Conservation (phyloP, 2,113 vertebrate species). For the Myocastor coypus region DNA sequence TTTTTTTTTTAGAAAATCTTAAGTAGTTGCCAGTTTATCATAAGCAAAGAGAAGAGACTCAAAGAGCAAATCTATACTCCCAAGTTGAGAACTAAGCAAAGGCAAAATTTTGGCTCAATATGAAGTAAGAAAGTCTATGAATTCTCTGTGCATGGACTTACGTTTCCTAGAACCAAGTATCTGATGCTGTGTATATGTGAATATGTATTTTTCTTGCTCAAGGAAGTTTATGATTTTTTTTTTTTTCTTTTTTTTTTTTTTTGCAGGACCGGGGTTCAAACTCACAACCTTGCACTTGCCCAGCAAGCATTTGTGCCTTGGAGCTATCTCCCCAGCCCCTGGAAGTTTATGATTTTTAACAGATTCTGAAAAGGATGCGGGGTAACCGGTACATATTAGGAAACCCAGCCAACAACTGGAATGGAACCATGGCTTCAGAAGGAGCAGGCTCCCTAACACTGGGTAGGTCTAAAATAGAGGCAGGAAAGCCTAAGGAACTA, state of each 20-base stretch:
- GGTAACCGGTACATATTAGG: neutral
- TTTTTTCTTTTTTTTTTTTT: too few relatives aligned
- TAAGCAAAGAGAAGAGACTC: slow-evolving; percentile 16
- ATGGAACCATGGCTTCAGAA: slow-evolving; percentile 51
- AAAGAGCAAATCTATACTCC: slow-evolving; percentile 45
- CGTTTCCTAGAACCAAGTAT: slow-evolving; percentile 43
- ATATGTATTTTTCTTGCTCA: neutral
- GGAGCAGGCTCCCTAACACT: neutral
- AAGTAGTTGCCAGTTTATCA: slow-evolving; percentile 40
- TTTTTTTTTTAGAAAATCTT: slow-evolving; percentile 22
- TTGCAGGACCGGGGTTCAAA: too few relatives aligned
- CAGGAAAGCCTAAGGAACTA: slow-evolving; percentile 43
- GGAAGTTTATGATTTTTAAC: neutral
- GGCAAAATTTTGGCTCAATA: neutral
- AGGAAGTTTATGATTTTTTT: neutral
- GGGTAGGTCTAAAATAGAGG: slow-evolving; percentile 8
- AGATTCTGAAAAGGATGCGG: slow-evolving; percentile 42
- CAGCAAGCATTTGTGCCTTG: too few relatives aligned
- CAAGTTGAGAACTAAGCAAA: slow-evolving; percentile 53
- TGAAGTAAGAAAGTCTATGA: neutral
- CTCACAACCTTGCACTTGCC: too few relatives aligned
- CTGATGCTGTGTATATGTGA: neutral
- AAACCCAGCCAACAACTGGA: slow-evolving; percentile 12
- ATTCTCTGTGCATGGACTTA: neutral
- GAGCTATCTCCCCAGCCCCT: too few relatives aligned